phyloP scores from a whole-genome alignment of 2,888 invertebrate genomes.

The Mechanitis messenoides region DNA sequence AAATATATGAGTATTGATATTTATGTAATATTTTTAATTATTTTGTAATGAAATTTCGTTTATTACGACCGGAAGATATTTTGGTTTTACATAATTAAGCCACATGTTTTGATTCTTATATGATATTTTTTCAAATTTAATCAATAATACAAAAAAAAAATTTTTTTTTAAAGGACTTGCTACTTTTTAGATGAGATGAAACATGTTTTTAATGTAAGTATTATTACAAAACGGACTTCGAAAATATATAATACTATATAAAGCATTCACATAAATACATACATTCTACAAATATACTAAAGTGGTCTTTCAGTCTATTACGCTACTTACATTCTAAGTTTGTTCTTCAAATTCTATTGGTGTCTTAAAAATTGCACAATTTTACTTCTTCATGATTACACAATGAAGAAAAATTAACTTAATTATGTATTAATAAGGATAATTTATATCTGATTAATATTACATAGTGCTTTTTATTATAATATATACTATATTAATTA shows the following conservation, averaged over 20 bases:
- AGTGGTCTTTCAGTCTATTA: conserved; percentile 48
- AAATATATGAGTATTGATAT: too few relatives aligned
- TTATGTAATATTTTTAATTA: not conserved
- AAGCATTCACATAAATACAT: conserved; percentile 47
- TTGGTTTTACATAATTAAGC: conserved; percentile 34
- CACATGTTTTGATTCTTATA: conserved; percentile 48
- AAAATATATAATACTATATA: conserved; percentile 2
- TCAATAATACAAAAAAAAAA: too few relatives aligned
- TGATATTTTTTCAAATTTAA: conserved; percentile 27
- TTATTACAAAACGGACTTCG: conserved; percentile 2
- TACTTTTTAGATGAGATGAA: too few relatives aligned
- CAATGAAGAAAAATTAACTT: conserved; percentile 26
- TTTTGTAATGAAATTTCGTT: conserved; percentile 8
- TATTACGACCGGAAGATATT: conserved; percentile 14
- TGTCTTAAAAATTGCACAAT: conserved; percentile 55
- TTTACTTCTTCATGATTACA: conserved; percentile 43
- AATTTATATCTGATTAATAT: not conserved
- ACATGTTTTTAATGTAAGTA: not conserved
- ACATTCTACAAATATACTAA: conserved; percentile 46
- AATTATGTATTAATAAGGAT: conserved; percentile 35
- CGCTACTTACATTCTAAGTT: conserved; percentile 53
- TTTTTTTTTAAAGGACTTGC: too few relatives aligned
- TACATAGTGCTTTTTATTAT: too few relatives aligned
- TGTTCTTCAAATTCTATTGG: conserved; percentile 43
- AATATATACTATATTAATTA: too few relatives aligned